phyloP scores from a whole-genome alignment of 2,113 vertebrate genomes.

The Struthidea cinerea region DNA sequence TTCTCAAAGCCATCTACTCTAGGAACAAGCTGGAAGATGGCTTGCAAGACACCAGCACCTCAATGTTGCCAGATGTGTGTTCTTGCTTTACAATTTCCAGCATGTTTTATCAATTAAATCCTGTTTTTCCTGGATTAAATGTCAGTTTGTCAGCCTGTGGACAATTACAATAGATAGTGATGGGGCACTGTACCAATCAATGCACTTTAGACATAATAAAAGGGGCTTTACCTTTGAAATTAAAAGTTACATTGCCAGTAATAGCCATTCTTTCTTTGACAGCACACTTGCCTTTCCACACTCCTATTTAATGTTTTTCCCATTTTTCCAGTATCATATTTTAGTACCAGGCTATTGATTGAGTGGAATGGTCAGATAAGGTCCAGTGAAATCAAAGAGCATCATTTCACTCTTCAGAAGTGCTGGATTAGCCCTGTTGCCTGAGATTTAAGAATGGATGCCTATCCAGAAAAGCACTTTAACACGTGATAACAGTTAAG shows the following conservation, averaged over 20 bases:
- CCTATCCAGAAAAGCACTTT: constrained; percentile 56
- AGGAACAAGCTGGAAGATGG: background rate
- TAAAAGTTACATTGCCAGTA: background rate
- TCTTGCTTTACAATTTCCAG: constrained; percentile 46
- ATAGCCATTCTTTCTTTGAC: background rate
- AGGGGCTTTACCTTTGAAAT: constrained; percentile 17
- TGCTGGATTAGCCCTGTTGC: background rate
- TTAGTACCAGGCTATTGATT: background rate
- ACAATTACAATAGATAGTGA: constrained; percentile 46
- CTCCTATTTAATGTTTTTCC: background rate
- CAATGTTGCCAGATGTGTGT: constrained; percentile 22
- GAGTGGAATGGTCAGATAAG: background rate
- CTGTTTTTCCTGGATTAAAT: constrained; percentile 35
- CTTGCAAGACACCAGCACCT: constrained; percentile 33
- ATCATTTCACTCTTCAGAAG: constrained; percentile 22
- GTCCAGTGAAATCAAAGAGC: background rate
- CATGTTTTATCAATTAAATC: constrained; percentile 70
- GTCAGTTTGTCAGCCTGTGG: constrained; percentile 50
- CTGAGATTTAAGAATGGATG: constrained; percentile 9
- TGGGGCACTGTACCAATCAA: background rate
- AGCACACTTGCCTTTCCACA: background rate
- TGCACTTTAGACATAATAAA: constrained; percentile 26
- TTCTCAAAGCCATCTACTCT: background rate
- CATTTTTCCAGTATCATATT: background rate
- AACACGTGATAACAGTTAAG: constrained; percentile 49